phyloP scores from a whole-genome alignment of 2,888 invertebrate genomes.

The Ommatoiulus sabulosus region DNA sequence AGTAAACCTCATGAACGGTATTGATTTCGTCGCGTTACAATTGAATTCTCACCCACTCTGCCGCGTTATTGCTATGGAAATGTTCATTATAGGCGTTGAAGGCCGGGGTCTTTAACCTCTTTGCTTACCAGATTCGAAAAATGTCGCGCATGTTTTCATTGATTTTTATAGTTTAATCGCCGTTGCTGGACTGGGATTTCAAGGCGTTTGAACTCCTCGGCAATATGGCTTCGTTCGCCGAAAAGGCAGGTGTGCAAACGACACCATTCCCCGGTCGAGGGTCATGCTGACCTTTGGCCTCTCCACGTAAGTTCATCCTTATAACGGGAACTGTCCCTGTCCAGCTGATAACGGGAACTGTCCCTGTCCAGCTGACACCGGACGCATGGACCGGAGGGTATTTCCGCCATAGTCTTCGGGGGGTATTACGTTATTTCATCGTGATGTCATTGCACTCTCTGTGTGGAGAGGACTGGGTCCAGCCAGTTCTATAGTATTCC shows the following conservation, averaged over 20 bases:
- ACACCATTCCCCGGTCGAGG: not conserved
- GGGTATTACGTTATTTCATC: not conserved
- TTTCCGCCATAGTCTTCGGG: not conserved
- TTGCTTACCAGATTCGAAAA: not conserved
- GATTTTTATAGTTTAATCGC: conserved; percentile 1
- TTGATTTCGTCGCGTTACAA: conserved; percentile 4
- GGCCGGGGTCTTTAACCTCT: conserved; percentile 8
- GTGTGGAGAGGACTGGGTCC: not conserved
- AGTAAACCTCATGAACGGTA: not conserved
- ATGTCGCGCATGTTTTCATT: not conserved
- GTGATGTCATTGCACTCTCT: not conserved
- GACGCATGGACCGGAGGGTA: not conserved
- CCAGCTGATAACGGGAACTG: conserved; percentile 16
- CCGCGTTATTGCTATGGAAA: not conserved
- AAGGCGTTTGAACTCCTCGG: not conserved
- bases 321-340: not conserved
- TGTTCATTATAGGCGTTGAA: not conserved
- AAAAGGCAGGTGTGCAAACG: not conserved
- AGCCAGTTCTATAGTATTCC: not conserved
- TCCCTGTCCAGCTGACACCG: not conserved
- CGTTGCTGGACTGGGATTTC: not conserved
- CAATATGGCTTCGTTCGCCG: not conserved
- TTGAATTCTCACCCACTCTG: conserved; percentile 33
- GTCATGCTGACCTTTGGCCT: not conserved
- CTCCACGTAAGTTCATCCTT: not conserved